phyloP scores from a whole-genome alignment of 2,113 vertebrate genomes.

The Mirza zaza region DNA sequence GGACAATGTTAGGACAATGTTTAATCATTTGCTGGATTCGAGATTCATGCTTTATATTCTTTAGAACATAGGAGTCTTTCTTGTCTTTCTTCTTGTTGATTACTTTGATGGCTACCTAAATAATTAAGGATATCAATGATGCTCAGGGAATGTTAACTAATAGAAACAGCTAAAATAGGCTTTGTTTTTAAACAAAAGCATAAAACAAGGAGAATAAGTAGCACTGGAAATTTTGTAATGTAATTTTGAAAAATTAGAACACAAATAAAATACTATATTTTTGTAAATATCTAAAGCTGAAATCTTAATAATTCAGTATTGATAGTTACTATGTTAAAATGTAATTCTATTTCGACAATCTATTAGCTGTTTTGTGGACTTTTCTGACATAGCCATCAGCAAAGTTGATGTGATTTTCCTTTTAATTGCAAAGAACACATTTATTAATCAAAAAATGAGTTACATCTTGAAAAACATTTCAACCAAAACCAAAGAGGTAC shows the following conservation, averaged over 20 bases:
- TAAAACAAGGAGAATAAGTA: not conserved
- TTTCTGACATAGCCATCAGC: not conserved
- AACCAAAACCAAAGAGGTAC: not conserved
- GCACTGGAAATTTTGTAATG: not conserved
- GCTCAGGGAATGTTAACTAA: not conserved
- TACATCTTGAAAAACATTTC: not conserved
- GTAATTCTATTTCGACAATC: not conserved
- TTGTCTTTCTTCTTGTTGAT: conserved; percentile 92
- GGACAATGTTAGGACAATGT: conserved; percentile 85
- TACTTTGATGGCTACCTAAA: conserved; percentile 90
- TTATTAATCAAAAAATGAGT: not conserved
- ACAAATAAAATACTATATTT: not conserved
- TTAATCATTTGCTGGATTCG: conserved; percentile 90
- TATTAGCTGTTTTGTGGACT: not conserved
- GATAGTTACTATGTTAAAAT: not conserved
- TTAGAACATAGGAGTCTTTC: conserved; percentile 88
- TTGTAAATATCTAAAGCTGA: not conserved
- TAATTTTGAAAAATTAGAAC: not conserved
- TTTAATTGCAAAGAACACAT: not conserved
- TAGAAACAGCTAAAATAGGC: not conserved
- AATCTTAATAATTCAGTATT: not conserved
- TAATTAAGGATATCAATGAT: conserved; percentile 11
- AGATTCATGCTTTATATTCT: conserved; percentile 90
- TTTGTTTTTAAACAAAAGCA: not conserved
- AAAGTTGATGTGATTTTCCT: not conserved